Evolutionary conservation across 2,888 invertebrate genomes (phyloP).

Genomic region (Amphipyra tragopoginis): DNA sequence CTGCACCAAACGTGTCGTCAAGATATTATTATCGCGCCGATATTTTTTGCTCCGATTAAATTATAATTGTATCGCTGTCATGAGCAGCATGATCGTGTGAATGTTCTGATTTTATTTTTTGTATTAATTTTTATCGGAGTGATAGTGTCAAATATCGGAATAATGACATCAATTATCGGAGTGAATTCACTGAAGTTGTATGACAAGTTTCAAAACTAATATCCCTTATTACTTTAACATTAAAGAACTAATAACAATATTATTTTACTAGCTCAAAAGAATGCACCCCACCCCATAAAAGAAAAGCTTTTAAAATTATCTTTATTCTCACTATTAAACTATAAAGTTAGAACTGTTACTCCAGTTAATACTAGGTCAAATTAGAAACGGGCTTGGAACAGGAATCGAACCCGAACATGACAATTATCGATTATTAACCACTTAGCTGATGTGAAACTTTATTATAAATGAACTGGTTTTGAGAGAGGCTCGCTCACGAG

Average conservation of each 20-base stretch:
- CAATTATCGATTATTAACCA: slow-evolving; percentile 82
- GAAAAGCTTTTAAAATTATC: slow-evolving; percentile 41
- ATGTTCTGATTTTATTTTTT: no score
- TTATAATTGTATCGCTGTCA: no score
- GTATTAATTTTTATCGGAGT: no score
- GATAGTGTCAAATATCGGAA: no score
- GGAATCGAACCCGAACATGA: slow-evolving; percentile 76
- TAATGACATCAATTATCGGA: no score
- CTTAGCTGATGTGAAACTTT: slow-evolving; percentile 74
- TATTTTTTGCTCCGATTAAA: no score
- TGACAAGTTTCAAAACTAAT: no score
- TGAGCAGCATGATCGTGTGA: no score
- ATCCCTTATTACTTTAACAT: background rate
- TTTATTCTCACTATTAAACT: slow-evolving; percentile 44
- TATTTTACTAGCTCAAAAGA: background rate
- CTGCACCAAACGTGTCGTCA: no score
- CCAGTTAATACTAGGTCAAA: slow-evolving; percentile 76
- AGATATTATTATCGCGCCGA: no score
- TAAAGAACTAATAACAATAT: background rate
- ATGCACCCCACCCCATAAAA: slow-evolving; percentile 11
- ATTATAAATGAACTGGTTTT: slow-evolving; percentile 64
- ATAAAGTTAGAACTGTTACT: slow-evolving; percentile 30
- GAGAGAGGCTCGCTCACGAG: slow-evolving; percentile 44
- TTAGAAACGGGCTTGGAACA: slow-evolving; percentile 76
- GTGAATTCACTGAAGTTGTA: no score